phyloP scores from a whole-genome alignment of 2,888 invertebrate species.

The Protophormia terraenovae region DNA sequence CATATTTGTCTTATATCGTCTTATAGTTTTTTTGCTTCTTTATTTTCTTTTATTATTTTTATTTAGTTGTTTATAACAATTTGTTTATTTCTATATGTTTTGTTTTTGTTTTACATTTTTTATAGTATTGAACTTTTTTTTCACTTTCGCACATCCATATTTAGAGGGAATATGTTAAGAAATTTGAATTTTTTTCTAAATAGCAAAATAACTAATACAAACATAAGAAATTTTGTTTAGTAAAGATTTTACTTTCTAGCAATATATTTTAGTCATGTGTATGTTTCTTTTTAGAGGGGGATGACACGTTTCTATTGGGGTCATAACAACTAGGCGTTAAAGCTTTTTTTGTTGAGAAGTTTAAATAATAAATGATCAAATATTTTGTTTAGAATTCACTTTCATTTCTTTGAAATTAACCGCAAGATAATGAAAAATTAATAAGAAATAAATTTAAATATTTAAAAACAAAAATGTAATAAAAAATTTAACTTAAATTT shows the following conservation, averaged over 20 bases:
- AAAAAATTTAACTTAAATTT: no score
- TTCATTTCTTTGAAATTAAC: neutral
- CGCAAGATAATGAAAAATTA: neutral
- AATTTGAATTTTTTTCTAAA: constrained; percentile 26
- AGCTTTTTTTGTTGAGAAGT: no score
- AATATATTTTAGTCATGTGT: neutral
- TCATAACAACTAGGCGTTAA: neutral
- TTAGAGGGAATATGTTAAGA: constrained; percentile 34
- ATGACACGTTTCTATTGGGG: constrained; percentile 5
- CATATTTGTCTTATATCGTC: constrained; percentile 51
- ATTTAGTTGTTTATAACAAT: constrained; percentile 13
- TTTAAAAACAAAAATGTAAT: neutral
- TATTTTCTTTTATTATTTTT: constrained; percentile 25
- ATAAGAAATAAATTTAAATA: neutral
- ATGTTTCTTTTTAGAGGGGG: neutral
- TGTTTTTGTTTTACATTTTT: neutral
- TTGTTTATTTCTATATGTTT: neutral
- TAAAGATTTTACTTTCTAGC: constrained; percentile 51
- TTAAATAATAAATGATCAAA: no score
- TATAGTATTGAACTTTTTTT: constrained; percentile 35
- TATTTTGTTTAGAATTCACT: neutral
- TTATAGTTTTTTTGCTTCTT: constrained; percentile 21
- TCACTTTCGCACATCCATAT: constrained; percentile 54
- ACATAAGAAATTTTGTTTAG: no score
- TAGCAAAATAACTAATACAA: no score